Percentiles rank a stretch among this genome's conserved stretches.
Evolutionary conservation across 2,797 vertebrate genomes (phyloP).

Genomic region (Eulemur rubriventer): DNA sequence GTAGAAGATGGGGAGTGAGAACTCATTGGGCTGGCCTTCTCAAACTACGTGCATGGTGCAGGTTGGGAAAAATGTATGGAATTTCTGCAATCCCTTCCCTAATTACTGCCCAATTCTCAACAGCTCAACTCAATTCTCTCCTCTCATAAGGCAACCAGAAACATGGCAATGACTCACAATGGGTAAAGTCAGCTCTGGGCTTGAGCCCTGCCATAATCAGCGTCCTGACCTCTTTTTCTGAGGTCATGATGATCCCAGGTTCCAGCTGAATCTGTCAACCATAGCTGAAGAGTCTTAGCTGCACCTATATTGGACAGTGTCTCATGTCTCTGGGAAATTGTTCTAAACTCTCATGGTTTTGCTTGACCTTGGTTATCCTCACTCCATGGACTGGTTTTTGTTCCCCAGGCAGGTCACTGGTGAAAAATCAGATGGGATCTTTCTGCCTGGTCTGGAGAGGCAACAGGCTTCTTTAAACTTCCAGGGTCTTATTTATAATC

Average conservation of each 20-base stretch:
- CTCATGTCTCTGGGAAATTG: slow-evolving; percentile 1
- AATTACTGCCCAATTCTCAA: neutral
- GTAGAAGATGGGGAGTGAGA: neutral
- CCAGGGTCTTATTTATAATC: neutral
- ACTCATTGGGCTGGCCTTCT: neutral
- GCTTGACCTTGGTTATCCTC: neutral
- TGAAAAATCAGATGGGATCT: slow-evolving; percentile 24
- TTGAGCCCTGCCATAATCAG: neutral
- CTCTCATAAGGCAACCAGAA: neutral
- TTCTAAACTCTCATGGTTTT: neutral
- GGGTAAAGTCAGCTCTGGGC: neutral
- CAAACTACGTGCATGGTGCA: neutral
- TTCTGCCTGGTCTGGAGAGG: neutral
- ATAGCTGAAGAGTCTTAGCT: neutral
- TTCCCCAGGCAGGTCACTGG: neutral
- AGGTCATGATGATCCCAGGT: neutral
- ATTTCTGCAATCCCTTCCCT: neutral
- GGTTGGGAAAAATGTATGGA: neutral
- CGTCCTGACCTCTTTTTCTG: neutral
- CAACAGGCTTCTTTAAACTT: neutral
- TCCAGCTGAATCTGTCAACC: neutral
- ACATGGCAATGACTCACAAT: neutral
- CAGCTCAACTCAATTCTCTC: neutral
- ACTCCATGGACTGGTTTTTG: neutral
- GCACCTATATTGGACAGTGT: neutral